A percentile compares a stretch with the other conserved stretches of the same genome.
Conservation (phyloP, 2,888 invertebrate genomes). For the Magallana nippona region DNA sequence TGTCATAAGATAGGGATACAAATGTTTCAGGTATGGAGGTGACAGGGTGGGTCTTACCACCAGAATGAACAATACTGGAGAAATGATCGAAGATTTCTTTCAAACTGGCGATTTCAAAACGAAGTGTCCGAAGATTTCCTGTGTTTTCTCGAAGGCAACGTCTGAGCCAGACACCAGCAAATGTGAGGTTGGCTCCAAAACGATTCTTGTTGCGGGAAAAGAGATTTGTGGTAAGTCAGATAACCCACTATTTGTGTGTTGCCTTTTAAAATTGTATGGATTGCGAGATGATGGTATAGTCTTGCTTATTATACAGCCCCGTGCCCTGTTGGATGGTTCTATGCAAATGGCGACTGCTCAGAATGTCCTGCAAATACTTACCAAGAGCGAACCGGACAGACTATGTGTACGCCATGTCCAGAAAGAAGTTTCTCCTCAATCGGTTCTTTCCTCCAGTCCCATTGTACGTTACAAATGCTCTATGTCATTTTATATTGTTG, state of each 20-base stretch:
- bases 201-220: not conserved
- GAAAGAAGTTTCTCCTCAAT: not conserved
- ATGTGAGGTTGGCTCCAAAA: not conserved
- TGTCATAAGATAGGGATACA: not conserved
- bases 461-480: not conserved
- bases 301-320: not conserved
- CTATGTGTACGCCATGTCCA: not conserved
- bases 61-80: not conserved
- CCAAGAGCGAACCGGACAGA: not conserved
- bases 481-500: not conserved
- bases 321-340: not conserved
- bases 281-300: not conserved
- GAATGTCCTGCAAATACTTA: not conserved
- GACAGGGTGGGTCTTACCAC: not conserved
- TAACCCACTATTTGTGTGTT: not conserved
- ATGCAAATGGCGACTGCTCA: not conserved
- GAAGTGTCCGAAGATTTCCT: not conserved
- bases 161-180: not conserved
- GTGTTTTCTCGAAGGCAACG: not conserved
- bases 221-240: slow-evolving; percentile 4
- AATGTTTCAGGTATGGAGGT: not conserved
- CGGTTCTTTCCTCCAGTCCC: slow-evolving; percentile 7
- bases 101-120: not conserved
- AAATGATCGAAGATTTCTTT: not conserved
- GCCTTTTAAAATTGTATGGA: not conserved